Conservation (phyloP, 2,797 vertebrate species). For the Cuniculus paca region DNA sequence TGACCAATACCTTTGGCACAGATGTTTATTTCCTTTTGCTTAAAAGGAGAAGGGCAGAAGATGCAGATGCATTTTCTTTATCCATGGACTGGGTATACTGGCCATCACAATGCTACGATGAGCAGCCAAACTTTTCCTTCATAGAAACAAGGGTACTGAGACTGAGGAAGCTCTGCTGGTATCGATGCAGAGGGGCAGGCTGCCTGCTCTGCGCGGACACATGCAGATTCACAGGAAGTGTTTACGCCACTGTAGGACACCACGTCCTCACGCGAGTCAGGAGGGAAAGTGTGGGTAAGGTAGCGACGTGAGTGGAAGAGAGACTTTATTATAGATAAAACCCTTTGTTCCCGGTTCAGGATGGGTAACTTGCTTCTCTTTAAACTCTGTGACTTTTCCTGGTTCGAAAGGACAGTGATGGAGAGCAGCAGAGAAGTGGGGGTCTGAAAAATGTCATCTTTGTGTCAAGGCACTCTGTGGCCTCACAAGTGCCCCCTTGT, state of each 20-base stretch:
- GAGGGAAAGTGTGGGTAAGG: conserved; percentile 81
- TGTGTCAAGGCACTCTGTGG: conserved; percentile 89
- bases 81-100: conserved; percentile 82
- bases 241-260: conserved; percentile 78
- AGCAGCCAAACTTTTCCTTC: conserved; percentile 89
- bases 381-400: conserved; percentile 85
- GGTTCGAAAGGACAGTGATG: conserved; percentile 86
- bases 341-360: conserved; percentile 86
- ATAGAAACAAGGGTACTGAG: conserved; percentile 82
- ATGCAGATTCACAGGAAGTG: conserved; percentile 74
- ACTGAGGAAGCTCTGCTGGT: conserved; percentile 76
- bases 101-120: conserved; percentile 83
- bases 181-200: conserved; percentile 10
- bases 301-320: conserved; percentile 80
- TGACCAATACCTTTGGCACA: conserved; percentile 81
- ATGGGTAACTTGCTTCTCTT: conserved; percentile 87
- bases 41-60: conserved; percentile 71
- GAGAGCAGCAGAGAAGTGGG: conserved; percentile 87
- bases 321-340: conserved; percentile 82
- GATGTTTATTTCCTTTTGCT: conserved; percentile 62
- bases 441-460: conserved; percentile 85
- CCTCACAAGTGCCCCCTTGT: conserved; percentile 80
- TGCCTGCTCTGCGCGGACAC: conserved; percentile 75
- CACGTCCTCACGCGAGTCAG: conserved; percentile 76
- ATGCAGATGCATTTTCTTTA: conserved; percentile 63